Conservation (phyloP, 1,140 invertebrate genomes). For the Tigriopus japonicus region DNA sequence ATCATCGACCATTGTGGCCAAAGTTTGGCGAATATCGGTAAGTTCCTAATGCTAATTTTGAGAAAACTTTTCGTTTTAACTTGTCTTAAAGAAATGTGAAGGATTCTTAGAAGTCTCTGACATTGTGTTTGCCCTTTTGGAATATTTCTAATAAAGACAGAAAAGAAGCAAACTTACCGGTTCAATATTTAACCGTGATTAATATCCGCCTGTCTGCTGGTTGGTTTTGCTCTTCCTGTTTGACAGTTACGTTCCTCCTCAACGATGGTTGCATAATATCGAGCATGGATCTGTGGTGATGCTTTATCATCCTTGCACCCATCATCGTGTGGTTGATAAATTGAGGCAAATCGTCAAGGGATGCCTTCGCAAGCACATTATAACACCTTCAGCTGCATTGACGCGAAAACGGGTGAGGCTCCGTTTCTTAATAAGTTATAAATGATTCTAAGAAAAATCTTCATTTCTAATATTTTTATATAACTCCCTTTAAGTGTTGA, state of each 20-base stretch:
- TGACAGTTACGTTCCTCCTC: conserved; percentile 44
- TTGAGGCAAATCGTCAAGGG: conserved; percentile 41
- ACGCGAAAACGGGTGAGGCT: conserved; percentile 37
- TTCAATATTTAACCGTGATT: too few species aligned
- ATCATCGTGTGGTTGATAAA: conserved; percentile 39
- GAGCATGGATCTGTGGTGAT: conserved; percentile 69
- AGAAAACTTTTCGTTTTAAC: too few species aligned
- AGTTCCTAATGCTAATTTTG: too few species aligned
- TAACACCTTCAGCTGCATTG: conserved; percentile 48
- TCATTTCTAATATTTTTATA: conserved; percentile 2
- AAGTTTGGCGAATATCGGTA: conserved; percentile 54
- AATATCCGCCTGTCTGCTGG: neutral
- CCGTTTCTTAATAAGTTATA: neutral
- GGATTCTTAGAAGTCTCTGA: too few species aligned
- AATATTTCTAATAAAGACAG: too few species aligned
- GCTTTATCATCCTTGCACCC: conserved; percentile 71
- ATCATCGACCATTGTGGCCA: conserved; percentile 58
- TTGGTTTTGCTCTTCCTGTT: neutral
- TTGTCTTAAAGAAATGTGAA: too few species aligned
- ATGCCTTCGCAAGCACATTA: conserved; percentile 58
- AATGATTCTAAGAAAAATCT: conserved; percentile 1
- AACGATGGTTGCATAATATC: conserved; percentile 64
- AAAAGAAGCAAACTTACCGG: neutral
- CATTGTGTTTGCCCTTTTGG: neutral
- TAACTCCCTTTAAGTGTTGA: neutral